Conservation (phyloP, 2,888 invertebrate species). For the Candidula unifasciata region DNA sequence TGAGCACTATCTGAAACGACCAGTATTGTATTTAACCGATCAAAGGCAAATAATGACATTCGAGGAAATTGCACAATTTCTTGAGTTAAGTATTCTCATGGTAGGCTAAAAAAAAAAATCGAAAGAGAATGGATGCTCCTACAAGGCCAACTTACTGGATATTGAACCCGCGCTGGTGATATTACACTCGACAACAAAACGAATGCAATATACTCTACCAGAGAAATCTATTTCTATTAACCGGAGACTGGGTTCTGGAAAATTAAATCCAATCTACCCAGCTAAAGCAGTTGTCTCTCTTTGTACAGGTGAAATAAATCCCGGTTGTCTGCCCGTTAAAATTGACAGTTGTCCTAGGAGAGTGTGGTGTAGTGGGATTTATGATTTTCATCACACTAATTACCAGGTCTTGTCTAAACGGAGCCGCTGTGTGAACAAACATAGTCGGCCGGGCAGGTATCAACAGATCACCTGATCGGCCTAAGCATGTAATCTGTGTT, state of each 20-base stretch:
- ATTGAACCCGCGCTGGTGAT: background rate
- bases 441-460: background rate
- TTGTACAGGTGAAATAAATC: constrained; percentile 22
- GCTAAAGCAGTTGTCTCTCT: background rate
- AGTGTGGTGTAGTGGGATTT: background rate
- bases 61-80: no score
- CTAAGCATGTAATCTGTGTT: constrained; percentile 33
- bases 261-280: background rate
- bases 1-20: no score
- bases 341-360: background rate
- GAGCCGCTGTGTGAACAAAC: constrained; percentile 13
- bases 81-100: no score
- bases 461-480: constrained; percentile 25
- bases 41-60: no score
- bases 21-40: no score
- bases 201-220: background rate
- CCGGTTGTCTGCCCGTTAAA: background rate
- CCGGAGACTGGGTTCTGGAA: background rate
- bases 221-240: background rate
- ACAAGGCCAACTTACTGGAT: background rate
- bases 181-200: background rate
- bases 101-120: no score
- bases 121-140: no score
- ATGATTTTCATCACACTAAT: constrained; percentile 41
- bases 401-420: constrained; percentile 21